Evolutionary conservation across 2,888 invertebrate species (phyloP).

Genomic region (Orthonychiurus folsomi): DNA sequence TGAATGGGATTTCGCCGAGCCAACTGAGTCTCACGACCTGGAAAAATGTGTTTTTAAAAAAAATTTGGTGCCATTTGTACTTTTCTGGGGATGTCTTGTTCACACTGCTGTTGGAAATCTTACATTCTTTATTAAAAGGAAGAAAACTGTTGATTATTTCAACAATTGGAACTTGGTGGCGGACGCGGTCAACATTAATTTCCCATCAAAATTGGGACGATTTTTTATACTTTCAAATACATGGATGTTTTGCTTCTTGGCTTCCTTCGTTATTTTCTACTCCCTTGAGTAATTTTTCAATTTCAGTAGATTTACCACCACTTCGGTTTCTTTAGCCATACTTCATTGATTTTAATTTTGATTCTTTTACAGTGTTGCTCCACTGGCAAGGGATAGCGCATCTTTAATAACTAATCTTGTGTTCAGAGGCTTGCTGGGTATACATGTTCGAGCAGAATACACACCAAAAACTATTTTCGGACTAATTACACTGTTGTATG

Average conservation of each 20-base stretch:
- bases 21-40: neutral
- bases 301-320: neutral
- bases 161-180: conserved; percentile 34
- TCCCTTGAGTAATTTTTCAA: neutral
- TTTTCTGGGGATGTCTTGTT: conserved; percentile 37
- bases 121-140: conserved; percentile 24
- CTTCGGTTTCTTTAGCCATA: neutral
- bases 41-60: conserved; percentile 22
- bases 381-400: conserved; percentile 23
- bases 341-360: neutral
- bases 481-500: conserved; percentile 29
- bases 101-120: conserved; percentile 30
- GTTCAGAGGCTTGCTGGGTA: conserved; percentile 20
- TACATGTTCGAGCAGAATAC: neutral
- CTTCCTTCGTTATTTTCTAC: conserved; percentile 22
- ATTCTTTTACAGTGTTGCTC: conserved; percentile 9
- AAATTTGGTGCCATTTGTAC: conserved; percentile 36
- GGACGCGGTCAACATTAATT: conserved; percentile 21
- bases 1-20: conserved; percentile 19
- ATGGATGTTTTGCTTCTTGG: conserved; percentile 27
- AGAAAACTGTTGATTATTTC: conserved; percentile 24
- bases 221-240: conserved; percentile 28
- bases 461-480: conserved; percentile 15
- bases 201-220: conserved; percentile 19
- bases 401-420: conserved; percentile 26